Conservation (phyloP, 2,888 invertebrate species). For the Branchinecta sandiegonensis region DNA sequence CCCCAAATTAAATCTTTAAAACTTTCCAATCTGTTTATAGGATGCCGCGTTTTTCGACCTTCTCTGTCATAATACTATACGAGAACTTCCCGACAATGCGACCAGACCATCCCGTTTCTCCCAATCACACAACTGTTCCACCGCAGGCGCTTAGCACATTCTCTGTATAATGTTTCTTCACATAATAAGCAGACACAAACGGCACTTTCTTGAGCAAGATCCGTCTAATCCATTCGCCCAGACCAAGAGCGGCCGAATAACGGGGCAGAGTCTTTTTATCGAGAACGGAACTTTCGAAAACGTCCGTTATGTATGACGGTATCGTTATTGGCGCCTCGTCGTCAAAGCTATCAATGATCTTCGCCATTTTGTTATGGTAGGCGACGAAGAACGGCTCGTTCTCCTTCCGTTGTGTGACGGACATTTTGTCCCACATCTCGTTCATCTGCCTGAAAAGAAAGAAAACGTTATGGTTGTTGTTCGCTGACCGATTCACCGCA, state of each 20-base stretch:
- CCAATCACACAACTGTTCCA: background rate
- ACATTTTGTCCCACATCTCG: constrained; percentile 24
- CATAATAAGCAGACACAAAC: constrained; percentile 7
- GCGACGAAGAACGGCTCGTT: constrained; percentile 21
- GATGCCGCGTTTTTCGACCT: too few species aligned
- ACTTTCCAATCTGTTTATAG: too few species aligned
- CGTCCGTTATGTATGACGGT: background rate
- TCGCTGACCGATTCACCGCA: too few species aligned
- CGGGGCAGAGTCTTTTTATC: constrained; percentile 6
- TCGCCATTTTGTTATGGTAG: constrained; percentile 23
- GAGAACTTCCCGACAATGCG: too few species aligned
- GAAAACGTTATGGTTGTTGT: background rate
- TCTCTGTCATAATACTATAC: too few species aligned
- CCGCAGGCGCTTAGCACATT: background rate
- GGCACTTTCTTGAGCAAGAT: background rate
- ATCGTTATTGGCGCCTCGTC: constrained; percentile 2
- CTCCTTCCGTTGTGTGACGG: constrained; percentile 17
- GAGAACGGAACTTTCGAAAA: background rate
- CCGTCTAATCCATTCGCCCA: background rate
- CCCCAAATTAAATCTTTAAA: too few species aligned
- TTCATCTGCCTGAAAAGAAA: constrained; percentile 21
- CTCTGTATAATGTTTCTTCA: background rate
- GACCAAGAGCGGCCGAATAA: constrained; percentile 2
- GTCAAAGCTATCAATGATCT: constrained; percentile 17
- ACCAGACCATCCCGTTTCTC: too few species aligned